Base-by-base conservation (phyloP, 2,888 invertebrate species). In the Microplitis deprimator region DNA sequence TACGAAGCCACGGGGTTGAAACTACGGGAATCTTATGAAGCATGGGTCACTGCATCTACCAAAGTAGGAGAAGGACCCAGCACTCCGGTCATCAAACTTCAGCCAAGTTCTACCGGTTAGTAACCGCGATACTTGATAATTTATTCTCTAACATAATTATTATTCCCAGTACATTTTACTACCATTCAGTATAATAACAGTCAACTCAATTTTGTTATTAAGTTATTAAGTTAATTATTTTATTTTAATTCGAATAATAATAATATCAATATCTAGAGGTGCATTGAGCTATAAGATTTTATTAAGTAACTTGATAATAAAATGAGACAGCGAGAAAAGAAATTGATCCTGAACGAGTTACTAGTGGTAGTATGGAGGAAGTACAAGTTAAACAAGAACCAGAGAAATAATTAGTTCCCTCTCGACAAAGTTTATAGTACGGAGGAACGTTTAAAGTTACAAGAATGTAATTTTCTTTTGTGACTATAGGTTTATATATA, bases 21-120 rank as follows among this genome's bases (percentile, higher is more conserved):
- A 79, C 89, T 89, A 68, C 90, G 91, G 62, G 91, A 92, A 81
- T 91, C 92, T 20, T 93, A 93, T 83, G 92, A 93, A 83, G 92
- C 93, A 75, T 92, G 93, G 91, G 92, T 93, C 3, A 92, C 93
- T 1, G 93, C 93, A 1, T 92, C 91, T 20, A 93, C 93, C 0
- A 91, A 91, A 83, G 91, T 93, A 64, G 93, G 93, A 0, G 92
- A 93, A 83, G 93, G 93, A 3, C 91, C 91, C 1, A 92, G 91
- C 82, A 92, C 92, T 0, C 90, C 91, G n/a, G 91, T 92, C 13
- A 91, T 92, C 78, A 91, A 92, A 85, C 87, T 91, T 65, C 90
- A 90, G 68, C 91, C 91, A 5, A 91, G 90, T 81, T 85, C 88
- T 16, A 90, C 90, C 20, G 89, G 90, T 90, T 81, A 86, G 85